phyloP scores from a whole-genome alignment of 1,140 invertebrate genomes.

The Hylyphantes graminicola region DNA sequence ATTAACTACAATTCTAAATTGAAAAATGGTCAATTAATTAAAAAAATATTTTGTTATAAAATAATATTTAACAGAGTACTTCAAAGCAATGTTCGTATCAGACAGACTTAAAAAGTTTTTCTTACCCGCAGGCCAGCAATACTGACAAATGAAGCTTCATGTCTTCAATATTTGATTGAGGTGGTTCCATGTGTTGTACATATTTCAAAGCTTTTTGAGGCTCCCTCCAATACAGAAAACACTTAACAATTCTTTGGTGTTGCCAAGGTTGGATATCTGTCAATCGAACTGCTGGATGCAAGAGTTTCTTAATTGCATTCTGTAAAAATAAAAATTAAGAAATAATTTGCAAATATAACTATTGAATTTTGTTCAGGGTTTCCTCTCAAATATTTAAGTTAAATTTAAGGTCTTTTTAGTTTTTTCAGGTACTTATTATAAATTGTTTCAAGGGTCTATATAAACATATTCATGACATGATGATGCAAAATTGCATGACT shows the following conservation, averaged over 20 bases:
- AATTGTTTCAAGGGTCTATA: too few species aligned
- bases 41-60: neutral
- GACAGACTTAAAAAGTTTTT: neutral
- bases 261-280: conserved; percentile 73
- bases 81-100: neutral
- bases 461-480: too few species aligned
- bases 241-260: conserved; percentile 72
- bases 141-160: conserved; percentile 71
- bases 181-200: conserved; percentile 70
- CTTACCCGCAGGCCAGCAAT: conserved; percentile 72
- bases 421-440: too few species aligned
- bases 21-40: neutral
- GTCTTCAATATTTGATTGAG: conserved; percentile 71
- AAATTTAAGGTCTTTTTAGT: too few species aligned
- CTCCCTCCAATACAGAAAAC: conserved; percentile 72
- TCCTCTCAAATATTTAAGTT: too few species aligned
- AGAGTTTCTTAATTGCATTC: conserved; percentile 67
- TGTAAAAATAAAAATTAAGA: conserved; percentile 62
- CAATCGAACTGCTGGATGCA: conserved; percentile 68
- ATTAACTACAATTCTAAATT: neutral
- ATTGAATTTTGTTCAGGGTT: too few species aligned
- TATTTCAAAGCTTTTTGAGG: conserved; percentile 72
- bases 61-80: neutral
- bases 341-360: too few species aligned
- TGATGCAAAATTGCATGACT: too few species aligned